Base-by-base conservation (phyloP, 2,888 invertebrate genomes). In the Tyria jacobaeae region DNA sequence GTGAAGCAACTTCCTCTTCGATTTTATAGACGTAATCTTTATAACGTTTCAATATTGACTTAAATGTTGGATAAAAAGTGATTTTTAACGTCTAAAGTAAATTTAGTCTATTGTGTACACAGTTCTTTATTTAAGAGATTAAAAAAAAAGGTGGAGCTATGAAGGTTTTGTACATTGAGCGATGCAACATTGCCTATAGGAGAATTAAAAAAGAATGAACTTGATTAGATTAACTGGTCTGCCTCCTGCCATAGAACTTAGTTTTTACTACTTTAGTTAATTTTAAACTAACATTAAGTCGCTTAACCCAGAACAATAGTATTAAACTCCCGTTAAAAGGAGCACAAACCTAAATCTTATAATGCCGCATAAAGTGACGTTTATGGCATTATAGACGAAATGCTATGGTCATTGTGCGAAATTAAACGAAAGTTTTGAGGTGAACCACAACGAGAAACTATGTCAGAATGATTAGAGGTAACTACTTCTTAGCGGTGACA, bases 361-460 rank as follows among this genome's bases (percentile, higher is more conserved):
- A 56, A 57, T 47, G 57, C 39, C 21, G 68, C 60, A 24, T 68
- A 66, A 73, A 71, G 53, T 14, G 17, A 15, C 24, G 50, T 54
- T 62, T 52, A 62, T 37, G 52, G 64, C 55, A 52, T 60, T 64
- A 58, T 17, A 49, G 25, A 49, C n/a, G 24, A 57, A 56, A 27
- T 35, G n/a, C 6, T 15, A 21, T 57, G 49, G 57, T 51, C 44
- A 66, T 59, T 70, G 55, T 53, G 27, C 27, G 39, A 37, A 48
- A 57, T 51, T 64, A 58, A 68, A 62, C 59, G 71, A 73, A 73
- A 73, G 68, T 44, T 73, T 63, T 68, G 58, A 66, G 62, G 63
- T 65, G 54, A 62, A 60, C 66, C 63, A 44, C 61, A 47, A 41
- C 39, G 12, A 27, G 10, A 35, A 69, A 66, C 61, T 52, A 52